phyloP scores from a whole-genome alignment of 2,797 vertebrate species.

The Hippopotamyrus pictus region DNA sequence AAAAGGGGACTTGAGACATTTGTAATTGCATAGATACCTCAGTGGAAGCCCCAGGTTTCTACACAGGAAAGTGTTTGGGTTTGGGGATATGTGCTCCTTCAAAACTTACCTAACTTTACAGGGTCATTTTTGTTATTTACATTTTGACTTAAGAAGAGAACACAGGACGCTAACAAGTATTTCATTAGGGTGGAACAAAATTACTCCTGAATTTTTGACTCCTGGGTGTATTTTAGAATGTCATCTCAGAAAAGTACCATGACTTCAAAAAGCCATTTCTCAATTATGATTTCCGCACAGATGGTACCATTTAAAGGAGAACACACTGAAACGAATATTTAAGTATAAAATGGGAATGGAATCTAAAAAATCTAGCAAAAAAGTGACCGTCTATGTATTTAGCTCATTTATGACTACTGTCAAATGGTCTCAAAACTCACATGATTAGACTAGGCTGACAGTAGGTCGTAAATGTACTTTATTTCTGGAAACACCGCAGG shows the following conservation, averaged over 20 bases:
- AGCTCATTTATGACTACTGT: not conserved
- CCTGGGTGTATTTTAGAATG: not conserved
- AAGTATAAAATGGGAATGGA: not conserved
- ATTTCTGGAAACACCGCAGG: not conserved
- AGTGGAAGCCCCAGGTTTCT: not conserved
- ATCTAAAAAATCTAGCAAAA: not conserved
- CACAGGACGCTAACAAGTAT: not conserved
- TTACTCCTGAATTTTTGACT: not conserved
- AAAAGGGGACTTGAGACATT: not conserved
- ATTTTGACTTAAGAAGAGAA: not conserved
- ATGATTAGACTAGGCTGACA: not conserved
- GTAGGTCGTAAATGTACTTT: not conserved
- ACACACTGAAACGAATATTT: not conserved
- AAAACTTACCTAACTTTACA: not conserved
- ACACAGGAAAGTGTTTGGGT: not conserved
- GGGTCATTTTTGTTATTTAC: not conserved
- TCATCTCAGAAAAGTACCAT: not conserved
- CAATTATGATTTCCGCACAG: not conserved
- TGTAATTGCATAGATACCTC: not conserved
- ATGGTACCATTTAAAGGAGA: not conserved
- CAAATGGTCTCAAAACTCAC: not conserved
- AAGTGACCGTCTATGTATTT: not conserved
- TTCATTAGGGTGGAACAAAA: not conserved
- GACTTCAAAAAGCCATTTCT: not conserved
- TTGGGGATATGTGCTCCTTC: not conserved